phyloP scores from a whole-genome alignment of 2,888 invertebrate species.

The Lypha dubia region DNA sequence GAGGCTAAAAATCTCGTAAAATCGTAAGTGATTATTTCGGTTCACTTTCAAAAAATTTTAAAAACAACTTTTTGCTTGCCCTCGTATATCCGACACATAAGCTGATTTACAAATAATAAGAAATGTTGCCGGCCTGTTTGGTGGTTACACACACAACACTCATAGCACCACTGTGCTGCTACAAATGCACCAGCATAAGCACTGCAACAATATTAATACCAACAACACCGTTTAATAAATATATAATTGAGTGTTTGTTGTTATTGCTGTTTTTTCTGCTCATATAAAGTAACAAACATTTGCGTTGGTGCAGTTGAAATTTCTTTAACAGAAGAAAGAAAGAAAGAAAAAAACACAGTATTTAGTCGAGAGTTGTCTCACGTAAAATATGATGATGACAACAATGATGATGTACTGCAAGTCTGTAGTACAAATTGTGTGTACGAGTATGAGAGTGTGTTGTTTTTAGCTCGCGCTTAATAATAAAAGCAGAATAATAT shows the following conservation, averaged over 20 bases:
- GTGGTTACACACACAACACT: constrained; percentile 20
- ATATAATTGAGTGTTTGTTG: not conserved
- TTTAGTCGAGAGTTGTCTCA: constrained; percentile 36
- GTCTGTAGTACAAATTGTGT: constrained; percentile 31
- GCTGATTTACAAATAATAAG: not conserved
- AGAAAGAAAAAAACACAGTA: constrained; percentile 28
- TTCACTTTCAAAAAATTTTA: not conserved
- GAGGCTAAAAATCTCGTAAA: too few species aligned
- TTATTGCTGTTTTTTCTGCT: not conserved
- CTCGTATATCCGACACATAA: not conserved
- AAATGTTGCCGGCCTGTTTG: constrained; percentile 2
- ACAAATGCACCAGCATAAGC: constrained; percentile 24
- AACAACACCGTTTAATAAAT: constrained; percentile 18
- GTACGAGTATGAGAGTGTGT: constrained; percentile 39
- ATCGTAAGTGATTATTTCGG: too few species aligned
- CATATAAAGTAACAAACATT: constrained; percentile 17
- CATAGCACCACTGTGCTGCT: not conserved
- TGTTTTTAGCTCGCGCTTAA: constrained; percentile 61
- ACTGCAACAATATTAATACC: not conserved
- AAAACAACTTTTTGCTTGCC: not conserved
- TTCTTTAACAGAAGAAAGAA: not conserved
- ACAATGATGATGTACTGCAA: constrained; percentile 56
- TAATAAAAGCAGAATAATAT: constrained; percentile 37
- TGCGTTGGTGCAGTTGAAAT: constrained; percentile 51
- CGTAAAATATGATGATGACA: constrained; percentile 40